phyloP scores from a whole-genome alignment of 2,113 vertebrate genomes.

The Elaphurus davidianus region DNA sequence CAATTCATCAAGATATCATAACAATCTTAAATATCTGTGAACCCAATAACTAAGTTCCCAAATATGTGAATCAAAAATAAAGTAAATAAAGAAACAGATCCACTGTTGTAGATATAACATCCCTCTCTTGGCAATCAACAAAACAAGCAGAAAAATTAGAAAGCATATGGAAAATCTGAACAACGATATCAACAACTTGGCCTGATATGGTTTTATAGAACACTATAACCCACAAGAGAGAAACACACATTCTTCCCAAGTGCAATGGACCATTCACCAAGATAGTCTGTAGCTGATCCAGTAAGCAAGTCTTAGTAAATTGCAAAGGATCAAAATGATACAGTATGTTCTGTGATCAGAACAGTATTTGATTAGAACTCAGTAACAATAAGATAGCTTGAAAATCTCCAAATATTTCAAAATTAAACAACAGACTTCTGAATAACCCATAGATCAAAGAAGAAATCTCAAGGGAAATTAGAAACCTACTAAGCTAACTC shows the following conservation, averaged over 20 bases:
- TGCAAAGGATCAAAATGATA: neutral
- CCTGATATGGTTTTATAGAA: neutral
- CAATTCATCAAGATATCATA: neutral
- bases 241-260: neutral
- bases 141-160: neutral
- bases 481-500: neutral
- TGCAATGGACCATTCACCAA: neutral
- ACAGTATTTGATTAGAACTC: neutral
- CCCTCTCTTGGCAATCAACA: neutral
- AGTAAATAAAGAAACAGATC: neutral
- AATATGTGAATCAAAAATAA: neutral
- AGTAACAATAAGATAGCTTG: neutral
- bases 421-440: constrained; percentile 23
- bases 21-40: neutral
- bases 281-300: neutral
- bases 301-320: neutral
- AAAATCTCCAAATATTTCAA: constrained; percentile 50
- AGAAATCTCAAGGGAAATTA: constrained; percentile 27
- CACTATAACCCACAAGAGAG: neutral
- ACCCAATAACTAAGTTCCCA: neutral
- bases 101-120: neutral
- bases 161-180: neutral
- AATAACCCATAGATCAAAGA: neutral
- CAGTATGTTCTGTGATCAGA: neutral
- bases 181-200: neutral